Evolutionary conservation across 2,888 invertebrate genomes (phyloP).

Genomic region (Plagiodera versicolora): DNA sequence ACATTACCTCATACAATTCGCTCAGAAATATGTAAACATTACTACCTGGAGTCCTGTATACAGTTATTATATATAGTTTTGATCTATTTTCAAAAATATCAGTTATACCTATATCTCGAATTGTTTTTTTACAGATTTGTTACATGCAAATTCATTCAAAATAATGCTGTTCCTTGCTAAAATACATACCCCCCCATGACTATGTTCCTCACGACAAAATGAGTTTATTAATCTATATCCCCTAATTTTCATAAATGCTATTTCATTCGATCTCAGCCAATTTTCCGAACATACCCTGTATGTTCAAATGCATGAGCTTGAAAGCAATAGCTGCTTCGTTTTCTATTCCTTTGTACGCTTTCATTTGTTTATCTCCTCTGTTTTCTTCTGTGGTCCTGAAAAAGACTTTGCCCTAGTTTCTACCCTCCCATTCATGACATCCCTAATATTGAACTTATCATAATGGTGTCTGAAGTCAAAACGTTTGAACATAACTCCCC

Average conservation of each 20-base stretch:
- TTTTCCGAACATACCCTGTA: background rate
- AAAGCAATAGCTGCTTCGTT: background rate
- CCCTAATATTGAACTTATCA: background rate
- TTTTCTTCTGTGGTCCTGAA: background rate
- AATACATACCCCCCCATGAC: constrained; percentile 1
- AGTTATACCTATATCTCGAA: background rate
- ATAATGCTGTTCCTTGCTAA: background rate
- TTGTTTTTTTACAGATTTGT: background rate
- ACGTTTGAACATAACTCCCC: constrained; percentile 3
- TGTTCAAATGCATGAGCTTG: background rate
- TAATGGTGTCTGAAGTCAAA: constrained; percentile 1
- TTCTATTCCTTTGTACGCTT: background rate
- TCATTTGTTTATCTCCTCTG: background rate
- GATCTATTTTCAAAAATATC: background rate
- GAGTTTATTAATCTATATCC: background rate
- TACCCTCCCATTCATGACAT: background rate
- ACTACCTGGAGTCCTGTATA: constrained; percentile 5
- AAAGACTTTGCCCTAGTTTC: constrained; percentile 1
- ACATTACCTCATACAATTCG: constrained; percentile 6
- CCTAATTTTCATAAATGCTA: background rate
- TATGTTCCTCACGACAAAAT: background rate
- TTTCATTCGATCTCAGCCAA: background rate
- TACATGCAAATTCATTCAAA: background rate
- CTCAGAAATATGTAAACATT: background rate
- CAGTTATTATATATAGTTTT: background rate